Evolutionary conservation across 1,140 invertebrate species (phyloP).

Genomic region (Sminthurinus signatus): DNA sequence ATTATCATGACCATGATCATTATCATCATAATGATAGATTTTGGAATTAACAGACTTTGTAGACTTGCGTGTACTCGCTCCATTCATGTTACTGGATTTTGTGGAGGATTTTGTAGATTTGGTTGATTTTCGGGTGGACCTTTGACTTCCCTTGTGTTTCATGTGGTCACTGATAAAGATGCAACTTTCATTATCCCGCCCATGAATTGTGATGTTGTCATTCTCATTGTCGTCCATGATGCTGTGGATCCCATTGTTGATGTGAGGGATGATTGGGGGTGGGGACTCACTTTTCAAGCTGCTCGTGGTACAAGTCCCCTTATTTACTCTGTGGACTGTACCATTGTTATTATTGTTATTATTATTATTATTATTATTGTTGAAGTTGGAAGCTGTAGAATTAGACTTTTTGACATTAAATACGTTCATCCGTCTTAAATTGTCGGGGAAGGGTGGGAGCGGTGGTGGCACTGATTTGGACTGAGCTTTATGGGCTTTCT

Average conservation of each 20-base stretch:
- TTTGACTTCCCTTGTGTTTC: constrained; percentile 3
- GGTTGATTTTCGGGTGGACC: background rate
- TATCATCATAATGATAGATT: background rate
- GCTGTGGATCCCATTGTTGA: too few relatives aligned
- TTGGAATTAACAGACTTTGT: constrained; percentile 5
- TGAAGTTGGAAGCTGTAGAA: background rate
- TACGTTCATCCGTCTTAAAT: constrained; percentile 47
- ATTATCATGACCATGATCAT: background rate
- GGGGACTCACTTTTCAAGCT: background rate
- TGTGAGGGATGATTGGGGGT: background rate
- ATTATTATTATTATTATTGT: too few relatives aligned
- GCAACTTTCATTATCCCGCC: constrained; percentile 24
- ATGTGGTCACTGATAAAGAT: constrained; percentile 34
- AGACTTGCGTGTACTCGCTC: too few relatives aligned
- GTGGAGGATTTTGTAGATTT: constrained; percentile 18
- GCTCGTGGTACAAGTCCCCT: background rate
- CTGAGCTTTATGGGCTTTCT: too few relatives aligned
- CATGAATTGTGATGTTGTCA: background rate
- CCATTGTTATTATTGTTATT: too few relatives aligned
- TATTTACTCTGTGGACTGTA: too few relatives aligned
- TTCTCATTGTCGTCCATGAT: constrained; percentile 2
- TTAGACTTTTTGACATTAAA: constrained; percentile 44
- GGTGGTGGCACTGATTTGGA: constrained; percentile 46
- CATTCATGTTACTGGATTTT: too few relatives aligned
- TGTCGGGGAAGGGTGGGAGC: constrained; percentile 42